Conservation (phyloP, 2,888 invertebrate species). For the Cantharis rufa region DNA sequence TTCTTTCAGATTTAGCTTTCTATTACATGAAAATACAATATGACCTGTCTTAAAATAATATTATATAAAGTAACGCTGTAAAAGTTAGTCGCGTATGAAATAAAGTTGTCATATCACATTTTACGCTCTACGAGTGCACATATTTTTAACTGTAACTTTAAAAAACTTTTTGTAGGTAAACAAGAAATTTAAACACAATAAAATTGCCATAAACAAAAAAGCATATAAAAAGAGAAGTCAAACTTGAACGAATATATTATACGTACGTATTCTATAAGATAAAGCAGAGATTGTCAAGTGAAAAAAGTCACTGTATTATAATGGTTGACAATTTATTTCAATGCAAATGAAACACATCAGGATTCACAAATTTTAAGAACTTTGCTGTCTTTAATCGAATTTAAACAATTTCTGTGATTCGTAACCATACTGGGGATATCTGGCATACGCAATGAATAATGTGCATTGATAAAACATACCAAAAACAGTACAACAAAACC, state of each 20-base stretch:
- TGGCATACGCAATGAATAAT: too few relatives aligned
- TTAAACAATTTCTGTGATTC: too few relatives aligned
- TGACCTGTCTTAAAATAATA: neutral
- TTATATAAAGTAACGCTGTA: neutral
- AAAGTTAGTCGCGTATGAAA: neutral
- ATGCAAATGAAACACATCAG: too few relatives aligned
- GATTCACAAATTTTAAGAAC: too few relatives aligned
- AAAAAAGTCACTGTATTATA: neutral
- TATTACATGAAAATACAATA: neutral
- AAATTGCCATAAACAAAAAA: neutral
- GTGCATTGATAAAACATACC: too few relatives aligned
- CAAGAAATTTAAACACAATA: neutral
- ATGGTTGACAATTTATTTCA: too few relatives aligned
- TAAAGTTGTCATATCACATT: neutral
- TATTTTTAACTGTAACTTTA: neutral
- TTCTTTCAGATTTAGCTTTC: neutral
- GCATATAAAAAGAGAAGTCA: neutral
- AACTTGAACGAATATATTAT: neutral
- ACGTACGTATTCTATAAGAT: neutral
- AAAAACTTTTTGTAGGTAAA: neutral
- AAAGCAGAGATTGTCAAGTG: too few relatives aligned
- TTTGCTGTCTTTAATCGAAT: too few relatives aligned
- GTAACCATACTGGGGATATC: too few relatives aligned
- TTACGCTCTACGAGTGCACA: neutral
- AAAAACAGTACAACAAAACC: too few relatives aligned